These are phyloP conservation scores for Genyomyrus donnyi DNA, from an alignment of 2,113 vertebrate species.

Conservation along the genomic window DNA sequence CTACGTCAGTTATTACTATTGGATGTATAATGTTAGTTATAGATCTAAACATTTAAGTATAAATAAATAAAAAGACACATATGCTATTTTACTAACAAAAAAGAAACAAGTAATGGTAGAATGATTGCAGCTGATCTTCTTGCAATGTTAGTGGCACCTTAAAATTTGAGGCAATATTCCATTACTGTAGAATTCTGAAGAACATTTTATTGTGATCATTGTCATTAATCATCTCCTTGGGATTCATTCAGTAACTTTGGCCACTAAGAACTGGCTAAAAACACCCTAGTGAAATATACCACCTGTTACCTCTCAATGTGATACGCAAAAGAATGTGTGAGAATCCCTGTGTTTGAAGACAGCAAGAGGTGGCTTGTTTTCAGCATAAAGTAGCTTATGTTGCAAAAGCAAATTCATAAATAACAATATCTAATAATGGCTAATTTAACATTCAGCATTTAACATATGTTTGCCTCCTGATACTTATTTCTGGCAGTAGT, in stretches of 20 bases:
- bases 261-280: background rate
- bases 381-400: background rate
- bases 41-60: background rate
- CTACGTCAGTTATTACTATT: background rate
- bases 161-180: background rate
- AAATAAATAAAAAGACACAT: background rate
- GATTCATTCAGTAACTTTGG: background rate
- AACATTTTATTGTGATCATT: background rate
- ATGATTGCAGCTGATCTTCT: background rate
- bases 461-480: background rate
- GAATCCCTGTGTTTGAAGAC: background rate
- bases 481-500: background rate
- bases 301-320: background rate
- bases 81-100: background rate
- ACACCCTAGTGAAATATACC: background rate
- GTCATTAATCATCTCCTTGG: background rate
- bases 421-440: background rate
- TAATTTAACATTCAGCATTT: slow-evolving; percentile 2
- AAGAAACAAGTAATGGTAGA: background rate
- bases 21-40: background rate
- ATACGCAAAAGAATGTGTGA: background rate
- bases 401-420: background rate
- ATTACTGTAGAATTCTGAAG: background rate
- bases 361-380: background rate
- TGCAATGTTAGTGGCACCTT: background rate